Evolutionary conservation across 2,113 vertebrate species (phyloP).

Genomic region (Phasianus colchicus): DNA sequence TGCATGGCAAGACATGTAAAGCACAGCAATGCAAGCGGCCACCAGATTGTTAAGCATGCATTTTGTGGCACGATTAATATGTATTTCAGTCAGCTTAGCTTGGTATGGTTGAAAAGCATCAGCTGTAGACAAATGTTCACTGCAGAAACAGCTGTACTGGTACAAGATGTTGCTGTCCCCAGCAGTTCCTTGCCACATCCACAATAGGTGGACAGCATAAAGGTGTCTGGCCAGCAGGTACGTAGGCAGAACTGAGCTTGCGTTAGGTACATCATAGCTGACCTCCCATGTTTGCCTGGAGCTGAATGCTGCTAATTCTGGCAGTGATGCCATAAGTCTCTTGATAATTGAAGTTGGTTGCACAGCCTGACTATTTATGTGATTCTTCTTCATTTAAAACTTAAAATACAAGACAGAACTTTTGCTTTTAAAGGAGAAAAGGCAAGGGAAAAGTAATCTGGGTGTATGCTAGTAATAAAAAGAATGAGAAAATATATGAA

Average conservation of each 20-base stretch:
- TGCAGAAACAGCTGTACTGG: not conserved
- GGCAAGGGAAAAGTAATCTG: not conserved
- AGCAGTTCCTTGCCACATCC: not conserved
- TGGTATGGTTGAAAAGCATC: not conserved
- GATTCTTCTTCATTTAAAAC: not conserved
- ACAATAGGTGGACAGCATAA: not conserved
- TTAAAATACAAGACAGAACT: not conserved
- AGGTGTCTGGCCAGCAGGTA: not conserved
- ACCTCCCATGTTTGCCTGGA: not conserved
- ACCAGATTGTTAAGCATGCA: not conserved
- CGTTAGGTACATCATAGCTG: accelerated
- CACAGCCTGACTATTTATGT: not conserved
- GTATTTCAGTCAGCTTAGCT: not conserved
- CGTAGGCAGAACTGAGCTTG: not conserved
- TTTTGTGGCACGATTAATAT: not conserved
- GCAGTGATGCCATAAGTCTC: accelerated
- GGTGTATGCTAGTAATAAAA: not conserved
- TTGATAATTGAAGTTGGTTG: not conserved
- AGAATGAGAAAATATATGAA: not conserved
- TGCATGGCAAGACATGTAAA: not conserved
- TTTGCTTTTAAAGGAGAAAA: not conserved
- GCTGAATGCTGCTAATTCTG: not conserved
- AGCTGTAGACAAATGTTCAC: not conserved
- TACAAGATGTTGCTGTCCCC: not conserved
- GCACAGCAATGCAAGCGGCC: not conserved